Base-by-base conservation (phyloP, 2,888 invertebrate genomes). In the Lepidochitona cinerea region DNA sequence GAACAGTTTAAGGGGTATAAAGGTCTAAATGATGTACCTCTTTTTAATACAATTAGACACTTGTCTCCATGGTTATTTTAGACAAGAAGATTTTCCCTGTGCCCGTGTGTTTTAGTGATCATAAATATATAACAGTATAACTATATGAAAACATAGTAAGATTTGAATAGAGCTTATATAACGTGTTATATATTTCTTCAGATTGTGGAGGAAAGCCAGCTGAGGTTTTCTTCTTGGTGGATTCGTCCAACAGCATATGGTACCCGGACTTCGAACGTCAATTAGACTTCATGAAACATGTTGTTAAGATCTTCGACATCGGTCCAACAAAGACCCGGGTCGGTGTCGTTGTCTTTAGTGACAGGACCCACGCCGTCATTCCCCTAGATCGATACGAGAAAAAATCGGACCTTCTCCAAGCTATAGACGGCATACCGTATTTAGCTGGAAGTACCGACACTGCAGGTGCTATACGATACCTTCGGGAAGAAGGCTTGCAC, bases 301-400 rank as follows among this genome's bases (percentile, higher is more conserved):
- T 84, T 14, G 71, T 79, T 6, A 74, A 79, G n/a, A 54, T 79
- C 3, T 84, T 85, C 49, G 83, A 85, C 66, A 78, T 83, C 23
- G 79, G 74, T 6, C 73, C 73, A 1, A 71, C 79, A 12, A 79
- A 79, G 37, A 82, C 83, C 9, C 77, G 83, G 29, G 79, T 84
- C n/a, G 84, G 84, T 23, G 71, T 83, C 1, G 70, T 85, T 5
- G 79, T 76, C 4, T 84, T 81, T 70, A 83, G 83, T 65, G 76
- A 80, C 53, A 65, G 72, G 3, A 69, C 81, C 7, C 59, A 81
- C 18, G 72, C 77, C 12, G 71, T 79, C 14, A 59, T 85, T 26
- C 65, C 77, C 1, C 75, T 85, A 6, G 70, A 82, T 59, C 78
- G 77, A 41, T 65, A 70, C 37, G 65, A 77, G 6, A 69, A 66